Evolutionary conservation across 2,888 invertebrate genomes (phyloP).

Genomic region (Hypolimnas misippus): DNA sequence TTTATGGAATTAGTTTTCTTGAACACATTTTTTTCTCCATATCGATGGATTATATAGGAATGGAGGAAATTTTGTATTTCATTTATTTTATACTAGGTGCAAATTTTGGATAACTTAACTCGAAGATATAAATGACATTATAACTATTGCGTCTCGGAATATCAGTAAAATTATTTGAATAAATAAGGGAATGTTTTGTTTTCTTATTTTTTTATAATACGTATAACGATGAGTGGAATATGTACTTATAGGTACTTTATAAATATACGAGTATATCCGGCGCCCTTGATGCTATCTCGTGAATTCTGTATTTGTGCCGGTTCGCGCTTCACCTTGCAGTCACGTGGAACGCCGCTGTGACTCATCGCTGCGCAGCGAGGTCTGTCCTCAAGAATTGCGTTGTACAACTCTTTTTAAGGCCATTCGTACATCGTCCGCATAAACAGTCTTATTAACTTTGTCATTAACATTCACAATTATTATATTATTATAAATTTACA

Average conservation of each 20-base stretch:
- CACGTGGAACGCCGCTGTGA: conserved; percentile 65
- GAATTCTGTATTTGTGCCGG: conserved; percentile 40
- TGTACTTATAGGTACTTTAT: background rate
- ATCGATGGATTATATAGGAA: too few species aligned
- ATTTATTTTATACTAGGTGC: too few species aligned
- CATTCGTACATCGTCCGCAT: conserved; percentile 1
- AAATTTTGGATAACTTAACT: too few species aligned
- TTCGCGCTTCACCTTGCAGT: conserved; percentile 69
- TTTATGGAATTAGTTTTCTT: too few species aligned
- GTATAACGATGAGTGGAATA: background rate
- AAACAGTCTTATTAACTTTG: conserved; percentile 3
- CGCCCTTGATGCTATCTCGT: conserved; percentile 20
- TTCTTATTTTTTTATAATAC: too few species aligned
- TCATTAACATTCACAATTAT: background rate
- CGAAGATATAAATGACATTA: too few species aligned
- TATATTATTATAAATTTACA: too few species aligned
- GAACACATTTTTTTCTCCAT: too few species aligned
- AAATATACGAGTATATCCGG: conserved; percentile 9
- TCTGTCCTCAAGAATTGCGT: conserved; percentile 43
- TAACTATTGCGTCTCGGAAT: too few species aligned
- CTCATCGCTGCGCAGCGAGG: conserved; percentile 52
- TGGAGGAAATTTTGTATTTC: too few species aligned
- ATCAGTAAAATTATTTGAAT: too few species aligned
- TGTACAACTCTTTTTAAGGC: conserved; percentile 18
- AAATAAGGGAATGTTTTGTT: too few species aligned